phyloP scores from a whole-genome alignment of 2,113 vertebrate species.

The Cyprinus carpio region DNA sequence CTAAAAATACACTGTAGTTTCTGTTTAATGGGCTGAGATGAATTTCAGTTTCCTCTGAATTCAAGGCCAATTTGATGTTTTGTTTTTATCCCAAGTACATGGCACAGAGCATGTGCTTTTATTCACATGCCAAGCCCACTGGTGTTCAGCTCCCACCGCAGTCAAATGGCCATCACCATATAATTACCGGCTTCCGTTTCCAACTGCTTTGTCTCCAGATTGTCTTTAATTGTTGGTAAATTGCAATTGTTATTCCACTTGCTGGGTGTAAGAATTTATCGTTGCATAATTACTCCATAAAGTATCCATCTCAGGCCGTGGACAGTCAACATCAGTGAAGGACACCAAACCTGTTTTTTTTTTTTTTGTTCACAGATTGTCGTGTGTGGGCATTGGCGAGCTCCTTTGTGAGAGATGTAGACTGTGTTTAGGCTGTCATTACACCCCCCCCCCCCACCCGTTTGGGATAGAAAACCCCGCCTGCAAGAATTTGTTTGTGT shows the following conservation, averaged over 20 bases:
- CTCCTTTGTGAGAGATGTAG: constrained; percentile 42
- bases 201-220: constrained; percentile 42
- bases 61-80: constrained; percentile 5
- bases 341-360: neutral
- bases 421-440: constrained; percentile 49
- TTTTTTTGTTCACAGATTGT: neutral
- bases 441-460: neutral
- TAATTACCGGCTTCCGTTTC: constrained; percentile 57
- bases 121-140: constrained; percentile 49
- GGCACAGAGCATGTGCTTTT: neutral
- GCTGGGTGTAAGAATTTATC: constrained; percentile 7
- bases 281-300: constrained; percentile 49
- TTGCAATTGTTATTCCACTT: constrained; percentile 37
- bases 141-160: constrained; percentile 38
- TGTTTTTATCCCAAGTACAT: neutral
- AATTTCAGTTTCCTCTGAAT: constrained; percentile 8
- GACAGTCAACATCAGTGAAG: neutral
- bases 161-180: constrained; percentile 41
- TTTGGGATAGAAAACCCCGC: constrained; percentile 8
- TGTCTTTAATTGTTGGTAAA: constrained; percentile 58
- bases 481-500: constrained; percentile 59
- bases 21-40: constrained; percentile 5
- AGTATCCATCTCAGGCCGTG: neutral
- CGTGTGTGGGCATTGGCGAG: constrained; percentile 53
- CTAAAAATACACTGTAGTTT: constrained; percentile 4